phyloP scores from a whole-genome alignment of 1,140 invertebrate species.

The Drosophila pallidifrons region DNA sequence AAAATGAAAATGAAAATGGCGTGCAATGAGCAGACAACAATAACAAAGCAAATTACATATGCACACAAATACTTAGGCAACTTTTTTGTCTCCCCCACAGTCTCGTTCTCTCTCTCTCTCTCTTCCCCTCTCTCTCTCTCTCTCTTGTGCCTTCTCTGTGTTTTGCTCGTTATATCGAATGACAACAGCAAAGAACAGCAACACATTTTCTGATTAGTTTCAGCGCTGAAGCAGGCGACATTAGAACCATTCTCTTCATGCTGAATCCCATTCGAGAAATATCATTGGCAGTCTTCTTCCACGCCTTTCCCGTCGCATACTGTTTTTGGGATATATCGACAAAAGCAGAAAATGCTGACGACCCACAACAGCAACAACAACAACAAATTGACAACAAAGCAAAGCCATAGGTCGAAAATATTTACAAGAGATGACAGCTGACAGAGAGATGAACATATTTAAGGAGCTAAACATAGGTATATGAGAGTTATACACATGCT shows the following conservation, averaged over 20 bases:
- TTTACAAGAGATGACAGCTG: slow-evolving; percentile 52
- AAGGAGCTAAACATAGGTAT: slow-evolving; percentile 3
- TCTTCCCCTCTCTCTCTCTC: background rate
- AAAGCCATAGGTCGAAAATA: slow-evolving; percentile 50
- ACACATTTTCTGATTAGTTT: slow-evolving; percentile 80
- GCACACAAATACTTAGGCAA: slow-evolving; percentile 63
- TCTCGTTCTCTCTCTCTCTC: slow-evolving; percentile 8
- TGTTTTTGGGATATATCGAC: slow-evolving; percentile 22
- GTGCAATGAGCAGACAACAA: slow-evolving; percentile 61
- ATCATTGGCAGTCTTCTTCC: slow-evolving; percentile 22
- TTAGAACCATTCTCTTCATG: slow-evolving; percentile 33
- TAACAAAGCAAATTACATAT: slow-evolving; percentile 80
- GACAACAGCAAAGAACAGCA: slow-evolving; percentile 40
- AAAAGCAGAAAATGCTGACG: slow-evolving; percentile 54
- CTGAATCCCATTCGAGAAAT: slow-evolving; percentile 18
- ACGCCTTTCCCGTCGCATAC: background rate
- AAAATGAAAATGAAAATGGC: slow-evolving; percentile 61
- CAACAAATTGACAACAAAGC: slow-evolving; percentile 39
- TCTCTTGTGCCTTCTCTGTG: slow-evolving; percentile 1
- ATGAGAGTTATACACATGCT: background rate
- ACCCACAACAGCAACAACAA: slow-evolving; percentile 44
- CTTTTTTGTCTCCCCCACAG: background rate
- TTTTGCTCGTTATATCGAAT: slow-evolving; percentile 56
- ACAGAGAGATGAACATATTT: slow-evolving; percentile 27
- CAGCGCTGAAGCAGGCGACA: slow-evolving; percentile 44